Evolutionary conservation across 2,797 vertebrate genomes (phyloP).

Genomic region (Falco biarmicus): DNA sequence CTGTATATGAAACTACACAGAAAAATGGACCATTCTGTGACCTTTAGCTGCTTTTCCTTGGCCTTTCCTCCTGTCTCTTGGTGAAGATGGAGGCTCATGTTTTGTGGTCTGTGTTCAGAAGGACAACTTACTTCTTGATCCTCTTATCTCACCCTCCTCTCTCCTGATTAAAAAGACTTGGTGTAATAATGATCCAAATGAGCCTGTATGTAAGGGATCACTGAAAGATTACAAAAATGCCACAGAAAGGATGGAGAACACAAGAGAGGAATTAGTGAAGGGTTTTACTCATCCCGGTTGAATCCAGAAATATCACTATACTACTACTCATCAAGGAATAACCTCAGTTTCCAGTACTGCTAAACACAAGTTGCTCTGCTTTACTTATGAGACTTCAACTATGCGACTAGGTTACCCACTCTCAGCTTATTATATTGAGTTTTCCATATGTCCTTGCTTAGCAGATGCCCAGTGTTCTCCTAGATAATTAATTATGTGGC

Average conservation of each 20-base stretch:
- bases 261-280: not conserved
- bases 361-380: not conserved
- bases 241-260: not conserved
- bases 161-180: not conserved
- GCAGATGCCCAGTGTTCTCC: not conserved
- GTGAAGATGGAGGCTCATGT: conserved; percentile 31
- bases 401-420: not conserved
- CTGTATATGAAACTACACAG: not conserved
- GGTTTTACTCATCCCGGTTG: not conserved
- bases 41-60: conserved; percentile 41
- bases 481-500: not conserved
- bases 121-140: not conserved
- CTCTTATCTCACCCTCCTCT: not conserved
- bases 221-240: not conserved
- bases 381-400: not conserved
- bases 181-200: not conserved
- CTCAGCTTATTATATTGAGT: not conserved
- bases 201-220: not conserved
- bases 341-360: not conserved
- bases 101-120: conserved; percentile 3
- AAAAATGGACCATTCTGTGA: conserved; percentile 48
- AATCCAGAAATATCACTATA: not conserved
- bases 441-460: not conserved
- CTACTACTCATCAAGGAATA: not conserved
- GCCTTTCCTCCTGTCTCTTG: conserved; percentile 51